Base-by-base conservation (phyloP, 2,888 invertebrate genomes). In the Pachymerium ferrugineum region DNA sequence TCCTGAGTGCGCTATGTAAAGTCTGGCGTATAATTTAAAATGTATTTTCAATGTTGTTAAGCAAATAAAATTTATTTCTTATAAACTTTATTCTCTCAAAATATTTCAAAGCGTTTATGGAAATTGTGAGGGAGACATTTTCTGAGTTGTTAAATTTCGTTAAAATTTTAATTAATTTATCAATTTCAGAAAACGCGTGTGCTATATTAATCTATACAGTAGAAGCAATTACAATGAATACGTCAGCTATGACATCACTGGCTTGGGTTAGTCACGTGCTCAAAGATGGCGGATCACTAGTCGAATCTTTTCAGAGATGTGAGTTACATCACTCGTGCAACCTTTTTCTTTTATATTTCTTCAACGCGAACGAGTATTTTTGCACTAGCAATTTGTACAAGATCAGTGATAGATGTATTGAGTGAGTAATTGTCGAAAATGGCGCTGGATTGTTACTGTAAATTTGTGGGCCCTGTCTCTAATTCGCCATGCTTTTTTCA, bases 241-340 rank as follows among this genome's bases (percentile, higher is more conserved):
- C 12, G 38, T 38, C 16, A 38, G n/a, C 16, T 62, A 25, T 62
- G 62, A 62, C 62, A 28, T 62, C 62, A 62, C n/a, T n/a, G 2
- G 28, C 25, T 62, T 62, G 14, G 10, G 25, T n/a, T 62, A 62
- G 62, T 62, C 62, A 62, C 62, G 62, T 62, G 62, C 62, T 62
- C 28, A 62, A 62, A 62, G n/a, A 62, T 62, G 62, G 62, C 62
- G 62, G 62, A 62, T n/a, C 62, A 62, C 62, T 62, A 62, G 62
- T 62, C 62, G 62, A 62, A 62, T 62, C 62, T 62, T 62, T 28
- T 62, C n/a, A 19, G 25, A 62, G 62, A 62, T 62, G 62, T 62
- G n/a, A 62, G 62, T 62, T 62, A 62, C 62, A 62, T 62, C 62
- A 62, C 28, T 62, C 28, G 14, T 62, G 10, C 62, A n/a, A 28